Evolutionary conservation across 2,888 invertebrate genomes (phyloP), one percentile per base, ranked within the genome.

Genomic region (Alsophila aescularia): DNA sequence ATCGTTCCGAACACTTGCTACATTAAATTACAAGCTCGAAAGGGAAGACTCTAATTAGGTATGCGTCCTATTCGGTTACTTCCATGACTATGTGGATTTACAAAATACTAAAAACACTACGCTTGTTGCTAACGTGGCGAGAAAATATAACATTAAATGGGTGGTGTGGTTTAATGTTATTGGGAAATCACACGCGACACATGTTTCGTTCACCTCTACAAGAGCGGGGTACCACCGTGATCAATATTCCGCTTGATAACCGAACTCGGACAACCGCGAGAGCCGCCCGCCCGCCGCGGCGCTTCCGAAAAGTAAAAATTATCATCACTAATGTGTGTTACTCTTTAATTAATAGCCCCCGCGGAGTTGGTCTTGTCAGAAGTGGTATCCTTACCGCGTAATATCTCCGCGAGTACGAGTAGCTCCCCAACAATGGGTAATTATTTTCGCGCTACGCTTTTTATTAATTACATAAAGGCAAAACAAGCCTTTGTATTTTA

Each of bases 1-100:
- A 82, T 81, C 81, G 87, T 88, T 89, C 85, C 83, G 79, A 85
- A 77, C 86, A 85, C 81, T 90, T 88, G 80, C 82, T 79, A 80
- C 81, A 80, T 82, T 81, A 83, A 84, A 87, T 89, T 87, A 84
- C 80, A 73, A 78, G 81, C 74, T 77, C 67, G 70, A 77, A 54
- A 81, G 77, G 75, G 74, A 79, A 73, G 71, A 73, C 77, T 75
- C 69, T 79, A 80, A 81, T 83, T 79, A 79, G 64, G 64, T 67
- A 63, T 67, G 61, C 67, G 58, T 61, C 66, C 24, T 73, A 71
- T 67, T n/a, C 62, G 60, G 52, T 57, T 45, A 44, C 39, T 44
- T 47, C 18, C 29, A 55, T 55, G 29, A 44, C 35, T 24, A 27
- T 29, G 32, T 34, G 45, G 55, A 56, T 51, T 51, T n/a, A n/a